Percentiles rank a stretch among this genome's conserved stretches.
Conservation (phyloP, 2,888 invertebrate genomes). For the Eupeodes luniger region DNA sequence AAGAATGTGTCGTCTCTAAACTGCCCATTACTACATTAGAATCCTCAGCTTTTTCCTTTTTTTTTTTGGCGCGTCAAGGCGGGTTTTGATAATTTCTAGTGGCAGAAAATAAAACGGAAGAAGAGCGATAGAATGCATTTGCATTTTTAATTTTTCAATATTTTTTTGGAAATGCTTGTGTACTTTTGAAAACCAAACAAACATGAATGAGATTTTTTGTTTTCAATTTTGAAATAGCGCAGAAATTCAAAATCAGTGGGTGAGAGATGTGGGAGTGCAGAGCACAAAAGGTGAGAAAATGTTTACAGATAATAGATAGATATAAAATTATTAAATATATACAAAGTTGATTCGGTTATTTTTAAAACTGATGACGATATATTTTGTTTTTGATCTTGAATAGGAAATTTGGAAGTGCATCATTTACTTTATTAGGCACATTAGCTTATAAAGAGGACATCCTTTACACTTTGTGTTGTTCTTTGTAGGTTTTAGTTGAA, state of each 20-base stretch:
- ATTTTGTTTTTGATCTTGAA: slow-evolving; percentile 1
- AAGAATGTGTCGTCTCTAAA: slow-evolving; percentile 35
- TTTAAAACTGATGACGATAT: slow-evolving; percentile 45
- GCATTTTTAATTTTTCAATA: slow-evolving; percentile 5
- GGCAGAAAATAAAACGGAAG: not conserved
- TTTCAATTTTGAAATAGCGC: not conserved
- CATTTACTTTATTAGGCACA: no score
- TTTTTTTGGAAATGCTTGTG: not conserved
- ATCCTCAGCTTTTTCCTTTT: slow-evolving; percentile 24
- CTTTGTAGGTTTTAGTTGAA: no score
- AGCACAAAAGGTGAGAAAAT: slow-evolving; percentile 43
- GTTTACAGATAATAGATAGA: slow-evolving; percentile 37
- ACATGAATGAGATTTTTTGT: not conserved
- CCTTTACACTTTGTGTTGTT: not conserved
- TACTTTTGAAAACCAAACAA: slow-evolving; percentile 9
- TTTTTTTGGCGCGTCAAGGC: slow-evolving; percentile 41
- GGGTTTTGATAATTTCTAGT: not conserved
- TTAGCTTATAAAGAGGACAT: not conserved
- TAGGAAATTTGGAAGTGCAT: slow-evolving; percentile 20
- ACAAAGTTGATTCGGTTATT: slow-evolving; percentile 25
- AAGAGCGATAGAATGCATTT: slow-evolving; percentile 20
- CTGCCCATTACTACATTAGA: not conserved
- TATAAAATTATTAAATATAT: not conserved
- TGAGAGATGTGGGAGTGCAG: not conserved
- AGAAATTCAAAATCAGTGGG: not conserved